Evolutionary conservation across 2,113 vertebrate species (phyloP).

Genomic region (Aptenodytes patagonicus): DNA sequence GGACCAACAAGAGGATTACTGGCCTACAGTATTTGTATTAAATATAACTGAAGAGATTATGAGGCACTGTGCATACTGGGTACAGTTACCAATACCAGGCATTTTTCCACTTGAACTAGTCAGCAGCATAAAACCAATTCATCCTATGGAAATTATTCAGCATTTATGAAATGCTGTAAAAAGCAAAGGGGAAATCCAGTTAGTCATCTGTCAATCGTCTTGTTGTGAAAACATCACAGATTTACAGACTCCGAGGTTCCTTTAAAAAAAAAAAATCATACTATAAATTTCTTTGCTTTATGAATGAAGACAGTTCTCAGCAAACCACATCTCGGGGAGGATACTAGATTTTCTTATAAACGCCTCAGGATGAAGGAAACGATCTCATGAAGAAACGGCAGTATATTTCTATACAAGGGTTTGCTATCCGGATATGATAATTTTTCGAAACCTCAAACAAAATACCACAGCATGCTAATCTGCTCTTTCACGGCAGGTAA

Average conservation of each 20-base stretch:
- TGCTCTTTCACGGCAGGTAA: constrained; percentile 38
- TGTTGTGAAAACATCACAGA: not conserved
- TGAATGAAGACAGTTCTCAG: not conserved
- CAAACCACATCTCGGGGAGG: not conserved
- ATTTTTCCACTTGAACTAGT: not conserved
- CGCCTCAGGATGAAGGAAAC: not conserved
- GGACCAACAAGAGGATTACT: not conserved
- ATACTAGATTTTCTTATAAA: not conserved
- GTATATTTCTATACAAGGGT: not conserved
- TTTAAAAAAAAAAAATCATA: not conserved
- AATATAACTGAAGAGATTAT: not conserved
- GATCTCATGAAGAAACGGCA: not conserved
- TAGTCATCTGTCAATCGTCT: constrained; percentile 13
- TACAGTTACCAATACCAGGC: not conserved
- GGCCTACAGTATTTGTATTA: not conserved
- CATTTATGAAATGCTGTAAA: not conserved
- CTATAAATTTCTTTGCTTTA: not conserved
- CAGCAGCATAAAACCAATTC: not conserved
- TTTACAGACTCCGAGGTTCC: not conserved
- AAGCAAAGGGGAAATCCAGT: not conserved
- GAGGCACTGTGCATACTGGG: rapidly evolving
- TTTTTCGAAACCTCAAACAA: constrained; percentile 24
- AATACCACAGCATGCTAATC: constrained; percentile 41
- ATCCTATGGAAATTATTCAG: not conserved
- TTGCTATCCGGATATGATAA: not conserved